These are phyloP conservation scores for Cylindroiulus punctatus DNA, from an alignment of 2,888 invertebrate species.

Conservation along the genomic window DNA sequence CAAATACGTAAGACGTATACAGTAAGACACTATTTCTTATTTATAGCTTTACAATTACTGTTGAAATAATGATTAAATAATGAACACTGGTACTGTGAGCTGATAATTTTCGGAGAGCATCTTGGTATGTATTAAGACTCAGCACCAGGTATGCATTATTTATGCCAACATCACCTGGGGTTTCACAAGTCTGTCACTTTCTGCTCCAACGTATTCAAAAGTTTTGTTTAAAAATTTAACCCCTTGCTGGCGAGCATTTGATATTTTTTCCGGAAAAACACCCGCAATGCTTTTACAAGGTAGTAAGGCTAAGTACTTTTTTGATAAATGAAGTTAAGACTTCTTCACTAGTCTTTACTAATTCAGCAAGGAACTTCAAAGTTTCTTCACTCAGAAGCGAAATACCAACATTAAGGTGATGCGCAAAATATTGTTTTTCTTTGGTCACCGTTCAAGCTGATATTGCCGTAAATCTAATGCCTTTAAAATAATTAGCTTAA, in stretches of 20 bases:
- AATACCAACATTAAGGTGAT: neutral
- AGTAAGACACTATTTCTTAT: too few relatives aligned
- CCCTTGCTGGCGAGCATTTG: neutral
- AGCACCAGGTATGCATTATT: neutral
- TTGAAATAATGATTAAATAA: neutral
- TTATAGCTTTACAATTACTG: neutral
- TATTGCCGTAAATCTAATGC: neutral
- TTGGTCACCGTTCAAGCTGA: neutral
- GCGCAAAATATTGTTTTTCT: neutral
- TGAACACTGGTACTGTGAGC: neutral
- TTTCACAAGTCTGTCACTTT: neutral
- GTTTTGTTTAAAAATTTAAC: neutral
- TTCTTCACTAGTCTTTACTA: neutral
- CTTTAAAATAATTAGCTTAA: neutral
- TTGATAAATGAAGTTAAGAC: neutral
- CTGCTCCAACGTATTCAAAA: too few relatives aligned
- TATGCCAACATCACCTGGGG: neutral
- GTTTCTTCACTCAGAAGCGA: neutral
- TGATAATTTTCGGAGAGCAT: neutral
- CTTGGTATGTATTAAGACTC: neutral
- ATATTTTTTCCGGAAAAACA: neutral
- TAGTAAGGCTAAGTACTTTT: too few relatives aligned
- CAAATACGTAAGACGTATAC: too few relatives aligned
- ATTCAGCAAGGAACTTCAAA: neutral
- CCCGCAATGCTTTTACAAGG: neutral